Evolutionary conservation across 2,888 invertebrate genomes (phyloP).

Genomic region (Spialia ferax): DNA sequence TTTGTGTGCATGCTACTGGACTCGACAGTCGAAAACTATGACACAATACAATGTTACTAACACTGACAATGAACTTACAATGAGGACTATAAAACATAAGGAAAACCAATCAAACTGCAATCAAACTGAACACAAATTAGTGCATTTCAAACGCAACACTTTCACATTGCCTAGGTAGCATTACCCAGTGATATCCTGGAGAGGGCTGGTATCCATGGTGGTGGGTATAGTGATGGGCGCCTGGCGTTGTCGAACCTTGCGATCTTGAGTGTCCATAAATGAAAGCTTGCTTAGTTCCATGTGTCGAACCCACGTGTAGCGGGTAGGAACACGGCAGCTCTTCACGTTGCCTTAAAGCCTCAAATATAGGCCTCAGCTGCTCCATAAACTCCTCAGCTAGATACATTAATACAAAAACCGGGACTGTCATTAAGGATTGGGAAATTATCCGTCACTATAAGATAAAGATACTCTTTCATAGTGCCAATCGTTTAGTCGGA

Average conservation of each 20-base stretch:
- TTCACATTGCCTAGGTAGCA: slow-evolving; percentile 74
- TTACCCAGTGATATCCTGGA: slow-evolving; percentile 93
- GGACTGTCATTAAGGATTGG: slow-evolving; percentile 75
- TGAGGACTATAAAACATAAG: slow-evolving; percentile 58
- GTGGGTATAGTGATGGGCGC: slow-evolving; percentile 88
- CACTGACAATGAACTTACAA: slow-evolving; percentile 59
- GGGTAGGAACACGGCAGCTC: slow-evolving; percentile 97
- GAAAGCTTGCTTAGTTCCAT: slow-evolving; percentile 87
- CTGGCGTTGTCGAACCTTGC: slow-evolving; percentile 88
- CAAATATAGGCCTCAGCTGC: slow-evolving; percentile 98
- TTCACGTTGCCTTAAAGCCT: slow-evolving; percentile 96
- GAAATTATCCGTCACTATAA: slow-evolving; percentile 59
- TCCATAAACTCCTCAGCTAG: slow-evolving; percentile 97
- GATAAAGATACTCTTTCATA: slow-evolving; percentile 69
- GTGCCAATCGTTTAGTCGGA: slow-evolving; percentile 82
- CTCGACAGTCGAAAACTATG: slow-evolving; percentile 50
- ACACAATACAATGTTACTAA: slow-evolving; percentile 55
- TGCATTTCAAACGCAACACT: slow-evolving; percentile 68
- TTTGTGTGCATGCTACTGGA: slow-evolving; percentile 67
- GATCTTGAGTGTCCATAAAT: slow-evolving; percentile 88
- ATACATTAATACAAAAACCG: slow-evolving; percentile 81
- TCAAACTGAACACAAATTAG: slow-evolving; percentile 59
- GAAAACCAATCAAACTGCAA: slow-evolving; percentile 55
- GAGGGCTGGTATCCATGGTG: slow-evolving; percentile 91
- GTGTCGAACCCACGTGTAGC: slow-evolving; percentile 92